These are phyloP conservation scores for Notechis scutatus DNA, from an alignment of 2,113 vertebrate genomes.

Conservation along the genomic window DNA sequence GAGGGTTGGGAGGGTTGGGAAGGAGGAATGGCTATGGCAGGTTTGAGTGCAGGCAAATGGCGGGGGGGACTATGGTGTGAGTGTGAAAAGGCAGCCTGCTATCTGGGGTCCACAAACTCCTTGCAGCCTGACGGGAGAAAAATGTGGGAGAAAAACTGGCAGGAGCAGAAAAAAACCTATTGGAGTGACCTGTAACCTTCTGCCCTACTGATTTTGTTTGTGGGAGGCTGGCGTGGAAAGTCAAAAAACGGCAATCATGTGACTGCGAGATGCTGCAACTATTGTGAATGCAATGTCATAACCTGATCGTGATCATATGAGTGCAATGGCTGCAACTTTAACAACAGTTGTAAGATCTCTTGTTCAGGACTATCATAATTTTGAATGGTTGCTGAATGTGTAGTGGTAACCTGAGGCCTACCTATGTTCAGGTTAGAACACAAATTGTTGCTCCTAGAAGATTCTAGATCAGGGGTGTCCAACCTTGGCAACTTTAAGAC, in stretches of 20 bases:
- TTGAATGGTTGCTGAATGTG: background rate
- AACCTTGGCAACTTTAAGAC: too few relatives aligned
- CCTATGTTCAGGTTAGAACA: background rate
- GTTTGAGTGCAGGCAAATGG: too few relatives aligned
- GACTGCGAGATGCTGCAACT: background rate
- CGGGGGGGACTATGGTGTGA: too few relatives aligned
- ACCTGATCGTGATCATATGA: background rate
- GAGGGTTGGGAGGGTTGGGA: too few relatives aligned
- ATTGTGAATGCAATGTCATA: background rate
- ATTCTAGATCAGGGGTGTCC: too few relatives aligned
- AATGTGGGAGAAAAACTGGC: background rate
- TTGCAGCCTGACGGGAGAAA: too few relatives aligned
- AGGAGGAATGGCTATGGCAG: too few relatives aligned
- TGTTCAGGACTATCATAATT: background rate
- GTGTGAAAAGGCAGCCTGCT: too few relatives aligned
- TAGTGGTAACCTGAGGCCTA: background rate
- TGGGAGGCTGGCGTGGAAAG: too few relatives aligned
- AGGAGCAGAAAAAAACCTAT: background rate
- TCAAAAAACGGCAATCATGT: too few relatives aligned
- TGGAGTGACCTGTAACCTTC: background rate
- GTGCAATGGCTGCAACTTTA: background rate
- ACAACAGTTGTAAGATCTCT: background rate
- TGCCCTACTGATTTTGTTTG: background rate
- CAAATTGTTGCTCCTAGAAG: background rate
- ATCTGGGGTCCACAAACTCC: too few relatives aligned